Evolutionary conservation across 2,797 vertebrate species (phyloP).

Genomic region (Rhadinocentrus ornatus): DNA sequence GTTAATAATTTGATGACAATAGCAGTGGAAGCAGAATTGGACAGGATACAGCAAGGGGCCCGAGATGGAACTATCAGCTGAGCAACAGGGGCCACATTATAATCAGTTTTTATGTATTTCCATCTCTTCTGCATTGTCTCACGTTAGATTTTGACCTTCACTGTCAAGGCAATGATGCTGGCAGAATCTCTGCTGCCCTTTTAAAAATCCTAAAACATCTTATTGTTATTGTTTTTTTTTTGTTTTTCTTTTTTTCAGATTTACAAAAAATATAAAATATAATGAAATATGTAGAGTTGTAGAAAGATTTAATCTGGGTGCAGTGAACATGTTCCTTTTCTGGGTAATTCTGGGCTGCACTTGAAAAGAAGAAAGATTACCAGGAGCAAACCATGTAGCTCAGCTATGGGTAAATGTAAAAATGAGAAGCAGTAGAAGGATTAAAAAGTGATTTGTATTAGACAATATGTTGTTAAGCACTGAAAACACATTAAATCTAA

Average conservation of each 20-base stretch:
- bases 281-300: neutral
- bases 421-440: too few relatives aligned
- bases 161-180: neutral
- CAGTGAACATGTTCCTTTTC: too few relatives aligned
- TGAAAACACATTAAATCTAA: neutral
- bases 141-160: neutral
- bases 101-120: neutral
- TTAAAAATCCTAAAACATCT: neutral
- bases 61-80: neutral
- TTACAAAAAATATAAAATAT: neutral
- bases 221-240: neutral
- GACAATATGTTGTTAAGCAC: neutral
- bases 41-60: too few relatives aligned
- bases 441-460: neutral
- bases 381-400: neutral
- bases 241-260: too few relatives aligned
- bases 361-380: too few relatives aligned
- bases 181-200: neutral
- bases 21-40: neutral
- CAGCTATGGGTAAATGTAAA: neutral
- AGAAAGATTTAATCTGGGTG: neutral
- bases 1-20: neutral
- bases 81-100: neutral
- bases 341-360: neutral
- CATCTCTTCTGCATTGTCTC: neutral